Evolutionary conservation across 2,888 invertebrate species (phyloP).

Genomic region (Argyresthia albistria): DNA sequence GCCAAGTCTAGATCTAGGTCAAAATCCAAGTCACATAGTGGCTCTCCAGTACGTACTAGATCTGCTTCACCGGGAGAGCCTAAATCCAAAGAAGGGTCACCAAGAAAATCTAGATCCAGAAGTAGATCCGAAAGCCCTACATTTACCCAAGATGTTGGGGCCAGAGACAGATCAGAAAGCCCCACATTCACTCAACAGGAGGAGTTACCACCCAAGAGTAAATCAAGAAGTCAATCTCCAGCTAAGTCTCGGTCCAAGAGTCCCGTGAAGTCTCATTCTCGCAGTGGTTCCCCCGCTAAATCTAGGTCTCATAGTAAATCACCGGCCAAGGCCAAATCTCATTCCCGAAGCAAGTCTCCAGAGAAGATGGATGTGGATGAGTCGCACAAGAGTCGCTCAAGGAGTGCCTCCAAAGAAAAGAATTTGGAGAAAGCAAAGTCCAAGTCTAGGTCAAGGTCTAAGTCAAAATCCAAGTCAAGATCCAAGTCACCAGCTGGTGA

Average conservation of each 20-base stretch:
- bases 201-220: slow-evolving; percentile 15
- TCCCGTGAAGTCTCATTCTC: slow-evolving; percentile 5
- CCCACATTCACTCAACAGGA: slow-evolving; percentile 6
- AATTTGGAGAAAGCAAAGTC: neutral
- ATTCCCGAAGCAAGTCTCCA: slow-evolving; percentile 5
- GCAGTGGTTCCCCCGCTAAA: slow-evolving; percentile 10
- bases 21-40: slow-evolving; percentile 15
- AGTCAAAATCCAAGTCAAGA: slow-evolving; percentile 5
- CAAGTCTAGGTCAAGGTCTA: slow-evolving; percentile 14
- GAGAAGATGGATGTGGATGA: slow-evolving; percentile 8
- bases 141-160: neutral
- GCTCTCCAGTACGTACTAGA: slow-evolving; percentile 16
- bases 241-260: slow-evolving; percentile 13
- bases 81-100: slow-evolving; percentile 23
- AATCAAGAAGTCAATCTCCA: slow-evolving; percentile 18
- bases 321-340: slow-evolving; percentile 6
- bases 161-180: slow-evolving; percentile 4
- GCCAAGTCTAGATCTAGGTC: slow-evolving; percentile 16
- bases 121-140: slow-evolving; percentile 16
- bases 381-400: neutral
- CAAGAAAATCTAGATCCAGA: slow-evolving; percentile 25
- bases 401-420: neutral
- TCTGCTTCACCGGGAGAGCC: slow-evolving; percentile 14
- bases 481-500: slow-evolving; percentile 16
- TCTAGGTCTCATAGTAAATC: slow-evolving; percentile 19